These are phyloP conservation scores for Microcebus griseorufus DNA, from an alignment of 2,113 vertebrate genomes.

Conservation along the genomic window DNA sequence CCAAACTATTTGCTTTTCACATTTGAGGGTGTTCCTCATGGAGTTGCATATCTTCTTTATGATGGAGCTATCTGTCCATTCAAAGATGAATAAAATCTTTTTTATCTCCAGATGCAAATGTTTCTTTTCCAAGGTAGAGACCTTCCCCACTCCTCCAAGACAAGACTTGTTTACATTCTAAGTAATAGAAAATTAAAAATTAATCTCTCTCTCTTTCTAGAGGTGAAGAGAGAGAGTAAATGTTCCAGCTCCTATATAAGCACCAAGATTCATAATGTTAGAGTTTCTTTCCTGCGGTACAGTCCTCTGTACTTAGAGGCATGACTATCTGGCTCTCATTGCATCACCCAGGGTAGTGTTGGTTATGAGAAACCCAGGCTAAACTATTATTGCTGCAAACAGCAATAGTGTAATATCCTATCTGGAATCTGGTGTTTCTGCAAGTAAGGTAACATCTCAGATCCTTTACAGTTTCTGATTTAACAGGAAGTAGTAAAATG, in stretches of 20 bases:
- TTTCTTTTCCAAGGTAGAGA: background rate
- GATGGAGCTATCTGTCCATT: background rate
- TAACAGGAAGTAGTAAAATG: background rate
- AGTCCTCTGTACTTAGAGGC: accelerated
- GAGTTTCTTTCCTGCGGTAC: background rate
- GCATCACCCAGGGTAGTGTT: background rate
- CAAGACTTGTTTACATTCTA: background rate
- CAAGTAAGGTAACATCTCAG: background rate
- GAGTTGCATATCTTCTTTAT: background rate
- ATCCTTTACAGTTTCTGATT: background rate
- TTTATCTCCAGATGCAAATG: background rate
- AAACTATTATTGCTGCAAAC: background rate
- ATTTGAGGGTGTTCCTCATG: background rate
- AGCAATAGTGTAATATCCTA: background rate
- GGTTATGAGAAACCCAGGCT: background rate
- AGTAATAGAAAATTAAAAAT: background rate
- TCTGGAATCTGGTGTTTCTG: background rate
- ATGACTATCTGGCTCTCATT: background rate
- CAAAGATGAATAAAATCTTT: background rate
- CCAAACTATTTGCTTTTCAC: background rate
- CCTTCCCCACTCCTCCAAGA: background rate
- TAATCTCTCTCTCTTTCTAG: background rate
- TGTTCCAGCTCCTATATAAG: background rate
- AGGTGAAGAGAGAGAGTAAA: background rate
- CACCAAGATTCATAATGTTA: background rate